These are phyloP conservation scores for Dolichallabes microphthalmus DNA, from an alignment of 2,113 vertebrate species.

Conservation along the genomic window DNA sequence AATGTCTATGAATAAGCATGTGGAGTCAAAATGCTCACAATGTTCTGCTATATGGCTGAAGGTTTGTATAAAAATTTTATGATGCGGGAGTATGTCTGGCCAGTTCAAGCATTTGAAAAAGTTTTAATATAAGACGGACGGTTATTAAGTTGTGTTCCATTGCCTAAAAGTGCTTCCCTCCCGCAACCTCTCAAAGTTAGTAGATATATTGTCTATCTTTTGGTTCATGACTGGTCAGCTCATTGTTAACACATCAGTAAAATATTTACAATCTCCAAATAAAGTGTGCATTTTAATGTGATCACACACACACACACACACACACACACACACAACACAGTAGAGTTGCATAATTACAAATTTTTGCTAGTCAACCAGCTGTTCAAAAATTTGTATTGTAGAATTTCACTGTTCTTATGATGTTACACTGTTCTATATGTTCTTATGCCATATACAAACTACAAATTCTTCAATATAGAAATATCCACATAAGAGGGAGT, in stretches of 20 bases:
- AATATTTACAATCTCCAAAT: not conserved
- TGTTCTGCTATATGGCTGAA: conserved; percentile 2
- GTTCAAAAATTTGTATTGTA: not conserved
- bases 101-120: not conserved
- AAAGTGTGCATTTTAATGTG: not conserved
- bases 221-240: not conserved
- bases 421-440: too few relatives aligned
- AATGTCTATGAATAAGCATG: conserved; percentile 1
- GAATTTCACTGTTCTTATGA: too few relatives aligned
- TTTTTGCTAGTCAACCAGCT: not conserved
- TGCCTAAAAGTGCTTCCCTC: not conserved
- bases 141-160: not conserved
- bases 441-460: not conserved
- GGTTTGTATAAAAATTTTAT: conserved; percentile 22
- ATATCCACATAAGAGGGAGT: too few relatives aligned
- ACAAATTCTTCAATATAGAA: not conserved
- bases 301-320: not conserved
- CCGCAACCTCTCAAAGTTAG: not conserved
- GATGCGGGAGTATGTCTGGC: not conserved
- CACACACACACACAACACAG: not conserved
- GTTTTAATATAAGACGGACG: not conserved
- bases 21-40: not conserved
- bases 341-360: not conserved
- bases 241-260: not conserved
- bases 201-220: not conserved